Evolutionary conservation across 2,888 invertebrate species (phyloP), one percentile per base, ranked within the genome.

Genomic region (Latrodectus hesperus): DNA sequence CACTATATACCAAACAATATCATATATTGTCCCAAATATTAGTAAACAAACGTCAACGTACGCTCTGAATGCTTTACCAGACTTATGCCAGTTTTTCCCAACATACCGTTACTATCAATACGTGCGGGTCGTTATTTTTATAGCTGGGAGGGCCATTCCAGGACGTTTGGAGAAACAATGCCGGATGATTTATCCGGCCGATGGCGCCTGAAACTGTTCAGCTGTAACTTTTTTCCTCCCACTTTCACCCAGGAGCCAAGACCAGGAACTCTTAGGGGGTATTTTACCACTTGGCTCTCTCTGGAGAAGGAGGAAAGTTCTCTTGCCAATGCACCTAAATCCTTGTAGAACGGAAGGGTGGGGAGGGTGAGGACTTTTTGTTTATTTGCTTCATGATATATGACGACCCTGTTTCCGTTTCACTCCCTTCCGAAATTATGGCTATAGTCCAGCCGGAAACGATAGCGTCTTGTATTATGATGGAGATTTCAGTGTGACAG

Each of bases 111-210:
- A 68, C 75, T 64, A 70, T 82, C 74, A 75, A 82, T 82, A 82
- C 76, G 82, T 70, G 52, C 17, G 52, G 55, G 83, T 68, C 78
- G 73, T 84, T 86, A 86, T 80, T 86, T 86, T 80, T 86, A 86
- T 86, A 75, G 74, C 79, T 67, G 71, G 70, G 17, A 26, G 65
- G 80, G 80, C 80, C 75, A 86, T 86, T 80, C 71, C 77, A 64
- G 71, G 80, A 76, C 80, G 71, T 80, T 67, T 71, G 72, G 65
- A 64, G 51, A 81, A 81, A 86, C 80, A 80, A 86, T 65, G 76
- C 76, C 67, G 55, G 71, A 81, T 81, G 76, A 81, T 81, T 86
- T 81, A 80, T 86, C 81, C 76, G 22, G 71, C 17, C 79, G 80
- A 76, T 80, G 80, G 75, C 71, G 26, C 65, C 64, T 78, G 74